phyloP scores from a whole-genome alignment of 2,113 vertebrate genomes.

The Gasterosteus aculeatus region DNA sequence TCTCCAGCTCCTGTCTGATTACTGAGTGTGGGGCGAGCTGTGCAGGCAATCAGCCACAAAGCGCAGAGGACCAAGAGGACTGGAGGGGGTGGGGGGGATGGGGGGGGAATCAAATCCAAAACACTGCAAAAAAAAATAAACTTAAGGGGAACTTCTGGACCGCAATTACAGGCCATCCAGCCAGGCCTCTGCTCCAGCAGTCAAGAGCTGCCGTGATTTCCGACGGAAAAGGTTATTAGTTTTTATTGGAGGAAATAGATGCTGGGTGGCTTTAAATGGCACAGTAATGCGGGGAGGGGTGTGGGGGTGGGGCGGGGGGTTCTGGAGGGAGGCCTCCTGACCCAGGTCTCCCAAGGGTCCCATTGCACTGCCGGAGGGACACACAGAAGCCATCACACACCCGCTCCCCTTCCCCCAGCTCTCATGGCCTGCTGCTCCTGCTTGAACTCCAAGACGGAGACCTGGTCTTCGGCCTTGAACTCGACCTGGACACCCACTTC shows the following conservation, averaged over 20 bases:
- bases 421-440: conserved; percentile 44
- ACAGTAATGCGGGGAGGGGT: conserved; percentile 70
- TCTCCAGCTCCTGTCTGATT: conserved; percentile 80
- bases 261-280: conserved; percentile 85
- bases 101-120: conserved; percentile 69
- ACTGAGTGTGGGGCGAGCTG: conserved; percentile 79
- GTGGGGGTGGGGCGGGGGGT: conserved; percentile 26
- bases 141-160: conserved; percentile 76
- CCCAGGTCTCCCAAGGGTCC: conserved; percentile 79
- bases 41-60: conserved; percentile 81
- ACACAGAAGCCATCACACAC: conserved; percentile 57
- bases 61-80: conserved; percentile 70
- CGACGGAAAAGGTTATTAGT: conserved; percentile 85
- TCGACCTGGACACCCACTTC: conserved; percentile 50
- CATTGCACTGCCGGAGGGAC: conserved; percentile 73
- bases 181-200: conserved; percentile 73
- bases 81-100: conserved; percentile 42
- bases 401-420: conserved; percentile 43
- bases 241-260: conserved; percentile 88
- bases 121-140: conserved; percentile 79
- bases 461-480: conserved; percentile 71
- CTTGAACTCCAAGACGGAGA: conserved; percentile 58
- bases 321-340: conserved; percentile 69
- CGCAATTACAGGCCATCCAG: conserved; percentile 82
- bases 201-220: conserved; percentile 81